Conservation (phyloP, 2,113 vertebrate genomes). For the Scortum barcoo region DNA sequence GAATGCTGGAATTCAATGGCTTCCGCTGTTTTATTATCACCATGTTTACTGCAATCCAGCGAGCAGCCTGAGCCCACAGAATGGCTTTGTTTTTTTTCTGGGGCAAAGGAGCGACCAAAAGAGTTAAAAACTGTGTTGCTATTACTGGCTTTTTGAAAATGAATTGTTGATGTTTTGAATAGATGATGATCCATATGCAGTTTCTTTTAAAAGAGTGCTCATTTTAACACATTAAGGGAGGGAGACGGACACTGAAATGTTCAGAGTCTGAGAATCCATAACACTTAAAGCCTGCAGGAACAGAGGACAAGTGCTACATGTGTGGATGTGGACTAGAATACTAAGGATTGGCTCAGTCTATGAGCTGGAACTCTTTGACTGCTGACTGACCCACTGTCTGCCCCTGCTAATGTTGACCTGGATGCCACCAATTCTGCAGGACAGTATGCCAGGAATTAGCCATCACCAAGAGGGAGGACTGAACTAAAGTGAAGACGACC, state of each 20-base stretch:
- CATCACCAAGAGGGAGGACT: neutral
- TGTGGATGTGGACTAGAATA: constrained; percentile 5
- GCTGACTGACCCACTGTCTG: neutral
- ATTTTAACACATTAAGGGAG: constrained; percentile 3
- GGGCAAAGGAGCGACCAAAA: constrained; percentile 6
- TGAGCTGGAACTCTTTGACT: constrained; percentile 45
- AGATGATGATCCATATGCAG: neutral
- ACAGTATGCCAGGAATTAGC: neutral
- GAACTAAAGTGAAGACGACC: constrained; percentile 20
- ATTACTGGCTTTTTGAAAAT: neutral
- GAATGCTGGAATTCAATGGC: neutral
- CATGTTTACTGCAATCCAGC: constrained; percentile 19
- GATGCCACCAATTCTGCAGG: neutral
- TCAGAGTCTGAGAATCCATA: neutral
- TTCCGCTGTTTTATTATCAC: constrained; percentile 10
- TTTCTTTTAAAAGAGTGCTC: neutral
- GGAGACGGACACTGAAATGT: neutral
- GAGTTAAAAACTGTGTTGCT: neutral
- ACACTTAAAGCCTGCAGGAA: constrained; percentile 16
- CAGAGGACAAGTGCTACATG: constrained; percentile 1
- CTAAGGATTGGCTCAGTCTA: constrained; percentile 16
- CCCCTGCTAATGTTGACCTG: constrained; percentile 14
- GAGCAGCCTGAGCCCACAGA: neutral
- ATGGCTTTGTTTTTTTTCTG: neutral
- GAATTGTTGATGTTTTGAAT: constrained; percentile 3